A percentile compares a stretch with the other conserved stretches of the same genome.
Conservation (phyloP, 2,113 vertebrate species). For the Rhombomys opimus region DNA sequence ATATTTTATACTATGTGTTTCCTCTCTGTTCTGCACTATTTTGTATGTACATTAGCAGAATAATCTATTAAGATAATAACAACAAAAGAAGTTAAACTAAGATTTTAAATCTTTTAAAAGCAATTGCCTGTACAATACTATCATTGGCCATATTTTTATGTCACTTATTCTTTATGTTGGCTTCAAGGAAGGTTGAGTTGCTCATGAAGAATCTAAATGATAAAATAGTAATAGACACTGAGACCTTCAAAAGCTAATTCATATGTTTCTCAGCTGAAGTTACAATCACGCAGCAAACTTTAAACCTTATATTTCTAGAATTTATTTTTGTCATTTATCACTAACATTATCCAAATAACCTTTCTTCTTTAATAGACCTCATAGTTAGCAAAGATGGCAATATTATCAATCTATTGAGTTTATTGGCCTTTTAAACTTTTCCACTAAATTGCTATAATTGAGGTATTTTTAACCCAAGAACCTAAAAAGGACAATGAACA, state of each 20-base stretch:
- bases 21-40: neutral
- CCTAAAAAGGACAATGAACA: neutral
- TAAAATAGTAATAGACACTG: neutral
- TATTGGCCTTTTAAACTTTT: neutral
- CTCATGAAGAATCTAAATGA: neutral
- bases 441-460: conserved; percentile 15
- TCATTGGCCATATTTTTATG: neutral
- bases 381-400: neutral
- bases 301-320: conserved; percentile 56
- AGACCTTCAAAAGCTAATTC: neutral
- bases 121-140: neutral
- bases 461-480: neutral
- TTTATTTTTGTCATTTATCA: conserved; percentile 46
- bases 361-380: conserved; percentile 30
- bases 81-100: conserved; percentile 9
- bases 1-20: neutral
- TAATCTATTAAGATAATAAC: neutral
- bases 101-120: conserved; percentile 64
- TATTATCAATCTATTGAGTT: conserved; percentile 17
- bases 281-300: neutral
- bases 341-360: conserved; percentile 53
- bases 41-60: neutral
- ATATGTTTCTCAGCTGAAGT: conserved; percentile 61
- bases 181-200: neutral
- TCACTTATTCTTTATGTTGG: conserved; percentile 38